phyloP scores from a whole-genome alignment of 2,888 invertebrate species.

The Hirtodrosophila trivittata region DNA sequence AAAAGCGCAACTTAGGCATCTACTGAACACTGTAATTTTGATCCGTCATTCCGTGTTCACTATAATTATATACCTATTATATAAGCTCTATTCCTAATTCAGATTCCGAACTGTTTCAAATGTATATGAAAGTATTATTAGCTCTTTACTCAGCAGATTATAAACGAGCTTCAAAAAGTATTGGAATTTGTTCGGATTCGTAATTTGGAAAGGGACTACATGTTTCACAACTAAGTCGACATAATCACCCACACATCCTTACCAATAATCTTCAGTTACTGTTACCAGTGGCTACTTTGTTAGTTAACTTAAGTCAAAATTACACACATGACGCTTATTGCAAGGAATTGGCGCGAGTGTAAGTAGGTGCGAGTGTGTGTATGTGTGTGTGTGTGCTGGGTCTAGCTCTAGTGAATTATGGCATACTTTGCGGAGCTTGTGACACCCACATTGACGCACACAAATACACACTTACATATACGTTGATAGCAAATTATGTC shows the following conservation, averaged over 20 bases:
- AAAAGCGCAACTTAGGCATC: slow-evolving; percentile 33
- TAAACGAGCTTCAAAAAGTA: neutral
- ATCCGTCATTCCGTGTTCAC: no score
- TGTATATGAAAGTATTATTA: no score
- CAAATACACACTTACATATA: slow-evolving; percentile 2
- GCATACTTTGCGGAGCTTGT: slow-evolving; percentile 26
- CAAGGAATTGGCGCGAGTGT: neutral
- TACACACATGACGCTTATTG: slow-evolving; percentile 41
- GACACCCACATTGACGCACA: slow-evolving; percentile 6
- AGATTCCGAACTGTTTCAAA: no score
- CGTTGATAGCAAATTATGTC: slow-evolving; percentile 18
- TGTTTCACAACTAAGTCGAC: slow-evolving; percentile 29
- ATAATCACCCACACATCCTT: slow-evolving; percentile 1
- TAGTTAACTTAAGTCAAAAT: slow-evolving; percentile 41
- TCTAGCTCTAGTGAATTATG: slow-evolving; percentile 30
- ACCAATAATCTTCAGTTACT: slow-evolving; percentile 8
- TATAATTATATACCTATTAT: no score
- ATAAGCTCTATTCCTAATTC: no score
- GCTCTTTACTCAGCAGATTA: no score
- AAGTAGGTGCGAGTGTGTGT: neutral
- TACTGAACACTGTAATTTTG: neutral
- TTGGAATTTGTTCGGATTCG: slow-evolving; percentile 3
- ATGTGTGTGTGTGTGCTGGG: neutral
- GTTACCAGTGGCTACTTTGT: slow-evolving; percentile 25
- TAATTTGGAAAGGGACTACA: neutral